These are phyloP conservation scores for Alligator mississippiensis DNA, from an alignment of 2,113 vertebrate genomes.

Conservation along the genomic window DNA sequence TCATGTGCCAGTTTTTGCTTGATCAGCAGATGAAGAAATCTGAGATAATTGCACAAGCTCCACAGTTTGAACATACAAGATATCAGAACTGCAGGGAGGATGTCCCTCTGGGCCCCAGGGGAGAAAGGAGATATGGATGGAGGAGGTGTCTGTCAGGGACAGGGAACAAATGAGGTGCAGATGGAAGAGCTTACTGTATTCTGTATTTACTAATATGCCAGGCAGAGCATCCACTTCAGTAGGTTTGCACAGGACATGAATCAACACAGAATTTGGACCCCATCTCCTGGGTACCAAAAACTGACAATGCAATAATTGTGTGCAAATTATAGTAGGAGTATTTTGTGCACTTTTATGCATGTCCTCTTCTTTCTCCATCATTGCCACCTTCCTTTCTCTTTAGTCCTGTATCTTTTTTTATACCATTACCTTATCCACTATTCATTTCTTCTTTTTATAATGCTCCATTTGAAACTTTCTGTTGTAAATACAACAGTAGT, in stretches of 20 bases:
- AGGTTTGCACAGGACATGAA: not conserved
- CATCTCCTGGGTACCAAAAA: not conserved
- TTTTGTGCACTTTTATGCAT: not conserved
- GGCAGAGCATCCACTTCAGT: not conserved
- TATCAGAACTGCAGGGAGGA: not conserved
- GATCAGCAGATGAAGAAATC: not conserved
- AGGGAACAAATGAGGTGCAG: not conserved
- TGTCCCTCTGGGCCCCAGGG: not conserved
- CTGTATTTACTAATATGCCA: not conserved
- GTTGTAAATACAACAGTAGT: not conserved
- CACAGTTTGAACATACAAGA: not conserved
- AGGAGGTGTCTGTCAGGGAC: not conserved
- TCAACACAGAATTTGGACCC: not conserved
- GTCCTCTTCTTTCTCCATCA: not conserved
- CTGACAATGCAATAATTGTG: not conserved
- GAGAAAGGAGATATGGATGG: not conserved
- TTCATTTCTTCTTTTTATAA: not conserved
- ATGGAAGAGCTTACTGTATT: not conserved
- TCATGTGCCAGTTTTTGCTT: not conserved
- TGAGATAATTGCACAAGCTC: not conserved
- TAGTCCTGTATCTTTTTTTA: not conserved
- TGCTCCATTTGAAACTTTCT: not conserved
- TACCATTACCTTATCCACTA: not conserved
- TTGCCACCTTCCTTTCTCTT: not conserved
- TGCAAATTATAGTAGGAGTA: not conserved